Conservation (phyloP, 2,888 invertebrate species). For the Volucella bombylans region DNA sequence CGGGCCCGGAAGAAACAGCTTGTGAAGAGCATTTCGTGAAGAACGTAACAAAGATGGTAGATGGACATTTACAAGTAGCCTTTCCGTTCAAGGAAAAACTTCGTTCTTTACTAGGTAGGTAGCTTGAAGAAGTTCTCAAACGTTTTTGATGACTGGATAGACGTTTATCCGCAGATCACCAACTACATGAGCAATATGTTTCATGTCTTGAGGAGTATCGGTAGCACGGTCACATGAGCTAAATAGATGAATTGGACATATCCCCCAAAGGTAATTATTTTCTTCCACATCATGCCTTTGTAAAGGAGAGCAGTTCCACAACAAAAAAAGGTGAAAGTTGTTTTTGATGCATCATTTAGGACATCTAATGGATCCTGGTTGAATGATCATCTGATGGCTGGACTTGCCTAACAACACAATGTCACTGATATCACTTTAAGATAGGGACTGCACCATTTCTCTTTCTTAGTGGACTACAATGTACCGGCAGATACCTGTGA, state of each 20-base stretch:
- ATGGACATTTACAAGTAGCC: too few species aligned
- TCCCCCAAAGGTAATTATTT: constrained; percentile 13
- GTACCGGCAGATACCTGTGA: constrained; percentile 33
- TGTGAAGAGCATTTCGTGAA: too few species aligned
- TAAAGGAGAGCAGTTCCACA: constrained; percentile 4
- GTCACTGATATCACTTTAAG: constrained; percentile 8
- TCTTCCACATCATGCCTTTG: background rate
- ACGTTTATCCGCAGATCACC: too few species aligned
- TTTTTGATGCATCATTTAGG: too few species aligned
- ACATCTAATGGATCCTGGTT: constrained; percentile 12
- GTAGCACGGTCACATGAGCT: constrained; percentile 9
- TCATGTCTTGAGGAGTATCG: too few species aligned
- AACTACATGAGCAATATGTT: too few species aligned
- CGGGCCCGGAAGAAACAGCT: too few species aligned
- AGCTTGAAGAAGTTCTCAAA: too few species aligned
- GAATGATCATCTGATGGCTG: constrained; percentile 24
- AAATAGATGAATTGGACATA: constrained; percentile 10
- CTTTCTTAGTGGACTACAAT: constrained; percentile 17
- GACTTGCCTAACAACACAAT: constrained; percentile 15
- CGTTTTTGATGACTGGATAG: too few species aligned
- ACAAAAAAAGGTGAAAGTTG: background rate
- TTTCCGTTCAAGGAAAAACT: too few species aligned
- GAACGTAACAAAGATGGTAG: too few species aligned
- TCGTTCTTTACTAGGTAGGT: too few species aligned
- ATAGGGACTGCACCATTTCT: constrained; percentile 4